phyloP scores from a whole-genome alignment of 2,113 vertebrate genomes.

The Aegotheles bennettii region DNA sequence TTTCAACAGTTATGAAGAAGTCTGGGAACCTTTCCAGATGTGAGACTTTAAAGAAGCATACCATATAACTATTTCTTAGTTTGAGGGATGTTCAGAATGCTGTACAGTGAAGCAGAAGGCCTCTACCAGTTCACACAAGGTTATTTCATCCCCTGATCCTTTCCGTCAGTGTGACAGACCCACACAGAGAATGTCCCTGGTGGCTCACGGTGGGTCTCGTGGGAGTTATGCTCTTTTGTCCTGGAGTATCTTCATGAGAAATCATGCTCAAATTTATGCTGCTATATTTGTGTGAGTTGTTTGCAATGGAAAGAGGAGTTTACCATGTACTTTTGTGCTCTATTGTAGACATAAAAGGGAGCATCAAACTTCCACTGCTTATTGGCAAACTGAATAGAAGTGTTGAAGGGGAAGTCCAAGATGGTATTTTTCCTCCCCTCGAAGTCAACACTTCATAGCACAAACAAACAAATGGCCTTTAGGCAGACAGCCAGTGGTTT shows the following conservation, averaged over 20 bases:
- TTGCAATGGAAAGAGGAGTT: slow-evolving; percentile 37
- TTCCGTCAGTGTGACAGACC: background rate
- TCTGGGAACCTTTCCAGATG: background rate
- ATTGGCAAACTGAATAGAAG: slow-evolving; percentile 41
- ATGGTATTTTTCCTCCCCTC: background rate
- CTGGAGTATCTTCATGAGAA: slow-evolving; percentile 18
- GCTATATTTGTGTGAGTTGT: background rate
- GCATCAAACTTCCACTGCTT: slow-evolving; percentile 50
- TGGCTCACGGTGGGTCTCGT: background rate
- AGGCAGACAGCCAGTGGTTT: background rate
- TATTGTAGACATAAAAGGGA: slow-evolving; percentile 54
- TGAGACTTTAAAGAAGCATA: background rate
- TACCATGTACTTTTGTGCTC: slow-evolving; percentile 36
- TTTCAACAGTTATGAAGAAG: background rate
- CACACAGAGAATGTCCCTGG: background rate
- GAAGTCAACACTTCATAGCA: background rate
- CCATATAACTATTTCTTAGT: background rate
- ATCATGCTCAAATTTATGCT: slow-evolving; percentile 5
- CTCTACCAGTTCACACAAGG: background rate
- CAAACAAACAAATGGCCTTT: background rate
- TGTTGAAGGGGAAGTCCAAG: slow-evolving; percentile 49
- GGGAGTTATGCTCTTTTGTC: background rate
- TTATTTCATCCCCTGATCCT: background rate
- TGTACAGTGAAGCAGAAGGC: background rate
- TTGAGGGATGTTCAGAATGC: background rate